These are phyloP conservation scores for Cyanoderma ruficeps DNA, from an alignment of 2,113 vertebrate species.

Conservation along the genomic window DNA sequence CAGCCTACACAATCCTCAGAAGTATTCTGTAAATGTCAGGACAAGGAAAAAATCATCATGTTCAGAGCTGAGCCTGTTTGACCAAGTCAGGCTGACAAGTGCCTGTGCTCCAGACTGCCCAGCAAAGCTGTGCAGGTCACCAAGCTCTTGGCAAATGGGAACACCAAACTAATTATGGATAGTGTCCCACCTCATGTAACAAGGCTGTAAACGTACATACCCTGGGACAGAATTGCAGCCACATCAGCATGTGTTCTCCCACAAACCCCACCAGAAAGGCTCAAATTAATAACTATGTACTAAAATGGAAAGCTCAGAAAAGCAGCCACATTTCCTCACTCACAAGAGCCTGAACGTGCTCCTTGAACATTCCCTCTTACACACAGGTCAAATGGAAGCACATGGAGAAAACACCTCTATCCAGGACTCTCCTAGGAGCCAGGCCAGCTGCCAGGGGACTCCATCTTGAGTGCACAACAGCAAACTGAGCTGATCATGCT, in stretches of 20 bases:
- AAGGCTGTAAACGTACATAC: neutral
- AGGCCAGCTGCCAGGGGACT: neutral
- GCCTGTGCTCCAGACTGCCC: neutral
- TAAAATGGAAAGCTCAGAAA: neutral
- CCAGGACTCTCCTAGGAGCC: neutral
- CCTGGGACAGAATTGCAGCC: neutral
- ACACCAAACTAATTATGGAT: neutral
- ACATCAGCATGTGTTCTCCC: neutral
- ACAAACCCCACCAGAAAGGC: neutral
- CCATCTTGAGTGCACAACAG: neutral
- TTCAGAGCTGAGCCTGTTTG: neutral
- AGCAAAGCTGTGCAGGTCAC: neutral
- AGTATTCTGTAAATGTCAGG: neutral
- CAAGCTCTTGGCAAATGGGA: neutral
- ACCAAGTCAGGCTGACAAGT: neutral
- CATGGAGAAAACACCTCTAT: neutral
- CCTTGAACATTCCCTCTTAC: neutral
- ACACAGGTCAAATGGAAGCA: neutral
- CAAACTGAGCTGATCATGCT: neutral
- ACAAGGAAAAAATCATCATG: neutral
- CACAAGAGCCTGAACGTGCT: neutral
- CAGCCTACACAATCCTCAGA: neutral
- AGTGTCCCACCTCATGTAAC: neutral
- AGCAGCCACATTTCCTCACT: neutral
- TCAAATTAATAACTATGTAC: neutral